phyloP scores from a whole-genome alignment of 2,888 invertebrate species.

The Caenorhabditis macrosperma region DNA sequence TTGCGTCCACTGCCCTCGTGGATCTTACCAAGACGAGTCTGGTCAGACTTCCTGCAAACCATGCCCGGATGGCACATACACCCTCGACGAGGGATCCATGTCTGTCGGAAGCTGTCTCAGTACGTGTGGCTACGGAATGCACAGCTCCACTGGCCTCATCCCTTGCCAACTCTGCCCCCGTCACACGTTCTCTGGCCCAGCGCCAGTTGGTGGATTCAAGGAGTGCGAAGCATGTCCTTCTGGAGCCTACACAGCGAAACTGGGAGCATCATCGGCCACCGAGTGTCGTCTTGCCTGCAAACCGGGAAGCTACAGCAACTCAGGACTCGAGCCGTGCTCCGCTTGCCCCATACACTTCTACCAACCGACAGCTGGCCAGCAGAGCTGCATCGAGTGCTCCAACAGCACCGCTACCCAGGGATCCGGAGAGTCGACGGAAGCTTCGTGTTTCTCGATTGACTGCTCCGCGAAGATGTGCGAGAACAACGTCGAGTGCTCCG shows the following conservation, averaged over 20 bases:
- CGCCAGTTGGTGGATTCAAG: constrained; percentile 70
- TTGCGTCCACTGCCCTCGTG: constrained; percentile 91
- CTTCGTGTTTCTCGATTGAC: constrained; percentile 89
- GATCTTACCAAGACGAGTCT: constrained; percentile 85
- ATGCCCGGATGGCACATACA: constrained; percentile 92
- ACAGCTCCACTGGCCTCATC: constrained; percentile 93
- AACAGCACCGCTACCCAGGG: constrained; percentile 91
- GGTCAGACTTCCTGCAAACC: constrained; percentile 90
- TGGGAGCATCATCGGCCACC: constrained; percentile 80
- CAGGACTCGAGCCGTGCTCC: constrained; percentile 93
- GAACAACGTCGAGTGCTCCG: constrained; percentile 74
- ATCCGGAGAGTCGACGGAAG: constrained; percentile 88
- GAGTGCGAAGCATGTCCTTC: constrained; percentile 88
- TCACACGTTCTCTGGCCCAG: constrained; percentile 86
- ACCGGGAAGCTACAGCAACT: constrained; percentile 84
- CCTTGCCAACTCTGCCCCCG: constrained; percentile 95
- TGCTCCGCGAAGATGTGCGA: constrained; percentile 82
- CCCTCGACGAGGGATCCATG: constrained; percentile 88
- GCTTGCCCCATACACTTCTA: constrained; percentile 93
- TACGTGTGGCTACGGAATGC: constrained; percentile 95
- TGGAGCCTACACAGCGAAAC: constrained; percentile 81
- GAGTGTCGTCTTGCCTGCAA: constrained; percentile 87
- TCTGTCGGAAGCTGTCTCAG: constrained; percentile 81
- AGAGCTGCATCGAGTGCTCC: constrained; percentile 88
- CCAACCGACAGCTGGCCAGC: constrained; percentile 90